These are phyloP conservation scores for Crypturellus undulatus DNA, from an alignment of 2,113 vertebrate species.

Conservation along the genomic window DNA sequence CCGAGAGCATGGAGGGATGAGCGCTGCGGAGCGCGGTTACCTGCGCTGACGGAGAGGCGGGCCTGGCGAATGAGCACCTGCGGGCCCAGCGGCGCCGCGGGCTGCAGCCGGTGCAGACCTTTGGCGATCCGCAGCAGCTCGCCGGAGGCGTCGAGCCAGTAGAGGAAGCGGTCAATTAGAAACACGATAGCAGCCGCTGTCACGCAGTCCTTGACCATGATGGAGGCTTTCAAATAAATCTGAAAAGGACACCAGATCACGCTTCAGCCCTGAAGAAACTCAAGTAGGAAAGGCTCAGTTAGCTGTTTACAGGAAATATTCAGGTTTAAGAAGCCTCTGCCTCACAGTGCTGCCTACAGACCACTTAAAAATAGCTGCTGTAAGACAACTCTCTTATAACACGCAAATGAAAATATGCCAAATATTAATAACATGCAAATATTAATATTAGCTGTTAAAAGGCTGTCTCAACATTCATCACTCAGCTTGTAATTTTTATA, in stretches of 20 bases:
- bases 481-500: neutral
- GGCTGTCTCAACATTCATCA: neutral
- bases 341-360: rapidly evolving
- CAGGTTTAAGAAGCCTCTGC: neutral
- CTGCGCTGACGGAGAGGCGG: conserved; percentile 86
- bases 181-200: conserved; percentile 83
- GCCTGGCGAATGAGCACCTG: conserved; percentile 94
- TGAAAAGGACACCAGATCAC: conserved; percentile 40
- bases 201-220: conserved; percentile 75
- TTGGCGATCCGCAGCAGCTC: conserved; percentile 84
- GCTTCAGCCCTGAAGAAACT: neutral
- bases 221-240: conserved; percentile 84
- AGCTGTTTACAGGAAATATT: neutral
- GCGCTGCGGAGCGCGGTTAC: conserved; percentile 65
- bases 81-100: conserved; percentile 83
- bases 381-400: neutral
- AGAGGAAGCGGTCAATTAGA: conserved; percentile 90
- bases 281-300: neutral
- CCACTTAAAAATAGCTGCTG: neutral
- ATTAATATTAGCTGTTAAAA: neutral
- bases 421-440: neutral
- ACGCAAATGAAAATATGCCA: neutral
- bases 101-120: conserved; percentile 82
- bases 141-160: conserved; percentile 87
- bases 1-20: neutral